Base-by-base conservation (phyloP, 2,113 vertebrate genomes). In the Smithornis capensis region DNA sequence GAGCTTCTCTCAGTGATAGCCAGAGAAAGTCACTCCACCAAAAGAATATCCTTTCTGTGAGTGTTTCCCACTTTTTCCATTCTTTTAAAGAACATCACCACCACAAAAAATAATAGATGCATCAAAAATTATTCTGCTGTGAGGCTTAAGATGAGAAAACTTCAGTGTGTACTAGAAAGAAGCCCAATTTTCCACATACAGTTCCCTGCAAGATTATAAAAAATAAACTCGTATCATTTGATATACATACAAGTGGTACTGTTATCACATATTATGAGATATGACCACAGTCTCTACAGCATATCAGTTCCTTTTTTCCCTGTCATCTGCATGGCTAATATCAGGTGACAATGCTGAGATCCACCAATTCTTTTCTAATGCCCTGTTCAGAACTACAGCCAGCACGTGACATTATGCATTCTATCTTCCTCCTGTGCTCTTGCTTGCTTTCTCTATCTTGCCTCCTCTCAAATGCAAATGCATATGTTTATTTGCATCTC, bases 321-420 rank as follows among this genome's bases (percentile, higher is more conserved):
- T 50, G 69, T 35, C 1, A 0, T 69, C 53, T 65, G 31, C 47
- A 40, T 53, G 79, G 33, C 50, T 62, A n/a, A 68, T 93, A 87
- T 89, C 77, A 89, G 88, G 69, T 93, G 82, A 69, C 88, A 94
- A 24, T 0, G 0, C 63, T 74, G 92, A 92, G 75, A 67, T 93
- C 75, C 83, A 88, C 55, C 59, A 80, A 29, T 80, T 90, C 75
- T 88, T 94, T 88, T 67, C 45, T 90, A 96, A 93, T 91, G 49
- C 69, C 65, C 44, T 68, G 53, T 57, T 83, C 64, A 55, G 52
- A 92, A 35, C 68, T 10, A 67, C 35, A 86, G 22, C 90, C n/a
- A 86, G 75, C 3, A 1, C 4, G 7, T 73, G 71, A 70, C 71
- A 63, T 80, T 45, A 60, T 0, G 0, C 6, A 50, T 93, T 90